A percentile compares a stretch with the other conserved stretches of the same genome.
Conservation (phyloP, 1,140 invertebrate species). For the Reticulitermes speratus region DNA sequence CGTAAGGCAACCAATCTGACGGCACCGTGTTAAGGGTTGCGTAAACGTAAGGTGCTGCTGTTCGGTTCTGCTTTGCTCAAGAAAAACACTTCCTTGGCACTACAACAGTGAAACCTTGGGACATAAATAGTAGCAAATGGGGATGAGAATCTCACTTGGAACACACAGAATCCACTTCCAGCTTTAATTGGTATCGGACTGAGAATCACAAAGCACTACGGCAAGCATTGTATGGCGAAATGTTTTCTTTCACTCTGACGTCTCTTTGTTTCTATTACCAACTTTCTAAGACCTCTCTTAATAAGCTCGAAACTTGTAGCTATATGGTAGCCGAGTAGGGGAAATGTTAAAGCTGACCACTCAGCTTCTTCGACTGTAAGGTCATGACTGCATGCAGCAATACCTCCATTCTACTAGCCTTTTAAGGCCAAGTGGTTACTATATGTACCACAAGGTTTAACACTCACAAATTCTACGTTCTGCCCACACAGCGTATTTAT, state of each 20-base stretch:
- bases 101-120: not conserved
- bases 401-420: too few species aligned
- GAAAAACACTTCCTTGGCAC: not conserved
- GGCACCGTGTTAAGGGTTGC: not conserved
- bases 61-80: not conserved
- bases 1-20: not conserved
- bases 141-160: not conserved
- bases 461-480: too few species aligned
- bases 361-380: too few species aligned
- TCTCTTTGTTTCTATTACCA: not conserved
- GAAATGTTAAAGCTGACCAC: too few species aligned
- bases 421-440: too few species aligned
- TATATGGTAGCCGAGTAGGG: too few species aligned
- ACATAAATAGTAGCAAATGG: not conserved
- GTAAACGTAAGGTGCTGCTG: not conserved
- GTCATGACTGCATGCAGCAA: too few species aligned
- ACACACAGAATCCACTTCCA: not conserved
- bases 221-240: not conserved
- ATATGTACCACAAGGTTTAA: too few species aligned
- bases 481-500: too few species aligned
- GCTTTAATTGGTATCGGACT: not conserved
- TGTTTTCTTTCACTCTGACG: too few species aligned
- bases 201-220: not conserved
- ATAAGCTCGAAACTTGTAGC: not conserved
- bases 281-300: not conserved